Evolutionary conservation across 2,113 vertebrate species (phyloP).

Genomic region (Calidris pygmaea): DNA sequence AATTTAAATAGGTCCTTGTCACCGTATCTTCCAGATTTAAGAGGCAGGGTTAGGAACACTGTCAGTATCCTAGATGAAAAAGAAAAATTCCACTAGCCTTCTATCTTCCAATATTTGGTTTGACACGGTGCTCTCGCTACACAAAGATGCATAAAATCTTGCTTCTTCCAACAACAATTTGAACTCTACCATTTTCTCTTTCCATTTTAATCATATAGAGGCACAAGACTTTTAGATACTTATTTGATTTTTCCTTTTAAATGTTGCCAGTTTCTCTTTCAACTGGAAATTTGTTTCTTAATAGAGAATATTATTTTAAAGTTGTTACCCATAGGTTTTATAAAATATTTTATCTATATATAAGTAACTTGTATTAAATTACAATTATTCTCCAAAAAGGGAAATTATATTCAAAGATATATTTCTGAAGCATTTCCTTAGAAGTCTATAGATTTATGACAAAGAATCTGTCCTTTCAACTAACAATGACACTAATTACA

Average conservation of each 20-base stretch:
- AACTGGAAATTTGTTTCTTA: not conserved
- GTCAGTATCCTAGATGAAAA: conserved; percentile 45
- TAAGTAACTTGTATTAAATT: not conserved
- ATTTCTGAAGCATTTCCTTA: not conserved
- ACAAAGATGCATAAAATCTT: not conserved
- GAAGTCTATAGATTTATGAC: not conserved
- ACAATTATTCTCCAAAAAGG: not conserved
- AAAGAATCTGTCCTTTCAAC: not conserved
- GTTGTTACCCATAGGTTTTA: not conserved
- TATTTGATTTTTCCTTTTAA: not conserved
- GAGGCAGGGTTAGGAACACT: conserved; percentile 27
- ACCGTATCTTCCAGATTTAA: conserved; percentile 27
- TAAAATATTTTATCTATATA: not conserved
- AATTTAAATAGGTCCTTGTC: conserved; percentile 59
- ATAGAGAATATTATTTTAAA: not conserved
- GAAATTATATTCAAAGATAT: not conserved
- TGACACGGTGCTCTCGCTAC: not conserved
- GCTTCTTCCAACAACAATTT: not conserved
- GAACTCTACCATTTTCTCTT: not conserved
- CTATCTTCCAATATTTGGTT: conserved; percentile 1
- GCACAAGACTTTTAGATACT: not conserved
- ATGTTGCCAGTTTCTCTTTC: not conserved
- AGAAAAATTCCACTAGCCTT: not conserved
- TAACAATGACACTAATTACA: not conserved
- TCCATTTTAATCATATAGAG: not conserved